A percentile compares a stretch with the other conserved stretches of the same genome.
phyloP scores from a whole-genome alignment of 2,113 vertebrate genomes.

The Hippolais icterina region DNA sequence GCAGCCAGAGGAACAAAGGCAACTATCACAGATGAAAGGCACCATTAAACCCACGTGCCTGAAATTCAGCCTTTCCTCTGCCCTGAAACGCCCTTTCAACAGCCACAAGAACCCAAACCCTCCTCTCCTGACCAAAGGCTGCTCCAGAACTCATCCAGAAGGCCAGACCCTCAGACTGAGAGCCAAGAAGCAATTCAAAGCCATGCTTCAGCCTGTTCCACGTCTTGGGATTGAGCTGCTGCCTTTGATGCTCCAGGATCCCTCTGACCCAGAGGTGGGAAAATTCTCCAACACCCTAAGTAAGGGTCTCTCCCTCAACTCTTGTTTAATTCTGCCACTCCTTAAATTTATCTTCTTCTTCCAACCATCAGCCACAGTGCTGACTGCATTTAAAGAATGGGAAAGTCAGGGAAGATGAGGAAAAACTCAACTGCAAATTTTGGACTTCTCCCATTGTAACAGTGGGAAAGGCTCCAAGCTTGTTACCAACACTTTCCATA shows the following conservation, averaged over 20 bases:
- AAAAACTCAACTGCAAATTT: not conserved
- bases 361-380: too few relatives aligned
- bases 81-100: not conserved
- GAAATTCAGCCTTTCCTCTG: not conserved
- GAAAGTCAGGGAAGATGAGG: not conserved
- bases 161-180: not conserved
- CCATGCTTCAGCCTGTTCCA: not conserved
- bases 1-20: constrained; percentile 37
- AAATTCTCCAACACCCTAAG: not conserved
- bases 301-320: not conserved
- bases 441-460: not conserved
- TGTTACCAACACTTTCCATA: not conserved
- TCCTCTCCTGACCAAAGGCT: constrained; percentile 17
- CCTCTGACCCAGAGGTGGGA: constrained; percentile 19
- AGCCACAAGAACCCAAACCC: not conserved
- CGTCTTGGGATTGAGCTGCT: not conserved
- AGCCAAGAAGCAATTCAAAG: constrained; percentile 6
- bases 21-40: constrained; percentile 25
- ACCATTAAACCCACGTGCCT: not conserved
- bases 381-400: not conserved
- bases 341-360: not conserved
- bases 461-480: not conserved
- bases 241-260: constrained; percentile 7
- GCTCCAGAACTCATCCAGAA: not conserved
- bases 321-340: not conserved